Base-by-base conservation (phyloP, 1,140 invertebrate species). In the Helicoverpa armigera region DNA sequence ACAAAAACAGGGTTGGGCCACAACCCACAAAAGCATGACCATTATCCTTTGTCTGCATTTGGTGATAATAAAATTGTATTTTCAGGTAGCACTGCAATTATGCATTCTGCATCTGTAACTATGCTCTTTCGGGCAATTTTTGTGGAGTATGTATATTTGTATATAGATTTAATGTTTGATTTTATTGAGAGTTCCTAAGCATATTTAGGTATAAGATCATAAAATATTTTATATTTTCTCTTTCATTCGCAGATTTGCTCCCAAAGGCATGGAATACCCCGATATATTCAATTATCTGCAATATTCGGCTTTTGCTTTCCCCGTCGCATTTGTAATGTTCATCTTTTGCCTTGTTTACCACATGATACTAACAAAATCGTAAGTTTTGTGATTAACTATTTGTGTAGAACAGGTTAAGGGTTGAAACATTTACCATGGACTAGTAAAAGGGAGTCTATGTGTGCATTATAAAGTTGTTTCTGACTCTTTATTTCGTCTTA, bases 221-320 rank as follows among this genome's bases (percentile, higher is more conserved):
- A 23, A 23, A 23, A 23, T 23, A 23, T 23, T 23, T 23, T 23
- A 11, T 63, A 12, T 78, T 76, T 23, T 67, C 83, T 65, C 75
- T 79, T 29, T 82, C 87, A 1, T 23, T 23, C 85, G 54, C 76
- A 91, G 88, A 31, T 84, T 83, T 78, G 58, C 83, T 18, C 74
- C 77, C 10, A 12, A 72, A 56, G 73, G 51, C 2, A 29, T 74
- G 12, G 90, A 89, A 43, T 91, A 86, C 72, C 88, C 89, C 1
- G 92, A 93, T 73, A 84, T 93, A 65, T 93, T 92, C 50, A 93
- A 92, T 53, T 93, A 88, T 67, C 58, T 92, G 10, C 87, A 91
- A 75, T 92, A 90, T 50, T 87, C 87, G 0, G 81, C 82, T 1
- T 93, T 88, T 70, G 91, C 90, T 0, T 87, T 91, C 67, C 92